Evolutionary conservation across 2,888 invertebrate species (phyloP).

Genomic region (Timema podura): DNA sequence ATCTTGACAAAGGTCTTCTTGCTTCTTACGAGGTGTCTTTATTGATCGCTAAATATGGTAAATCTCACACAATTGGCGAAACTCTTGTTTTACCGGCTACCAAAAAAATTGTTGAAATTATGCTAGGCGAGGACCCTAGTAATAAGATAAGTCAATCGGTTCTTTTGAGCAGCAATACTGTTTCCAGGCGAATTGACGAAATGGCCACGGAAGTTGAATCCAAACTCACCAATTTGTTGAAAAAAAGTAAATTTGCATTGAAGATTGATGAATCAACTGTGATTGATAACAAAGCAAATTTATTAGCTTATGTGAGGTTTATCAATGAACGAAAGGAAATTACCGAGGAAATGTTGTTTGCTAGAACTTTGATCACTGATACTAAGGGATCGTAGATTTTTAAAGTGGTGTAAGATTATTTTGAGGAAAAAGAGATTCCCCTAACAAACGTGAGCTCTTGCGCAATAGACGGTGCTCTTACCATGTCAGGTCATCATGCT

Average conservation of each 20-base stretch:
- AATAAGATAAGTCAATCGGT: constrained; percentile 17
- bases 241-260: too few species aligned
- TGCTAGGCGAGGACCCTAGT: constrained; percentile 11
- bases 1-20: too few species aligned
- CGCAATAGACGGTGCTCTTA: background rate
- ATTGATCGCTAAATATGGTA: background rate
- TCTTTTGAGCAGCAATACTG: background rate
- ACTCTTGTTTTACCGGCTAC: constrained; percentile 10
- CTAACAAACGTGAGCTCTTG: background rate
- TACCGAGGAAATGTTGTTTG: constrained; percentile 28
- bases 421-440: constrained; percentile 7
- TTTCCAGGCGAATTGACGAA: too few species aligned
- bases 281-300: constrained; percentile 26
- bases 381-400: background rate
- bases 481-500: too few species aligned
- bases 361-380: constrained; percentile 24
- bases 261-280: constrained; percentile 11
- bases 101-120: constrained; percentile 6
- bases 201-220: too few species aligned
- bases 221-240: too few species aligned
- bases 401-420: background rate
- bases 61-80: constrained; percentile 2
- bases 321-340: constrained; percentile 27
- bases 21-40: too few species aligned
- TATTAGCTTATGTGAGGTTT: constrained; percentile 25